Evolutionary conservation across 2,113 vertebrate species (phyloP), one percentile per base, ranked within the genome.

Genomic region (Trinectes maculatus): DNA sequence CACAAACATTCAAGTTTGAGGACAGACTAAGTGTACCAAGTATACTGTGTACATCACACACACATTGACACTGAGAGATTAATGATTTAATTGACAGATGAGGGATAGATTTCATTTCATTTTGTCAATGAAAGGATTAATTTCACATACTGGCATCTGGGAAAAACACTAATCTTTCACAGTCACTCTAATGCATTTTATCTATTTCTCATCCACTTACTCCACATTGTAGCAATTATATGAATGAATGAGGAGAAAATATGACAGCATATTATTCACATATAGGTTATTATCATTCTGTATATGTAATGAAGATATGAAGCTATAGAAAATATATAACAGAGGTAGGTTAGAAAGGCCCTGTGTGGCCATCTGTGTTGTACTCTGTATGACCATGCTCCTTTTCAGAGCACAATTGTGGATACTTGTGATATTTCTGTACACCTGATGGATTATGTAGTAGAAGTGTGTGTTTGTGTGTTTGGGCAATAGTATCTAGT

Each of bases 51-150:
- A 10, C 31, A 33, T n/a, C n/a, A n/a, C n/a, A 10, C 8, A 33
- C 31, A 33, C 31, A 33, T 33, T 7, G 31, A 33, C 4, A 10
- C 31, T 33, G 31, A 33, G 31, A 33, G 31, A 33, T 85, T 65
- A 76, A 61, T 83, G 24, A 29, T 37, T 34, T 34, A 54, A 53
- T 39, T 71, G 74, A 82, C 83, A 83, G 74, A 77, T 75, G 72
- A 82, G 33, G 31, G 57, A 77, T 65, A 47, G 84, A 81, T 76
- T 83, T 77, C 11, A 59, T 80, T 71, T 71, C 1, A 54, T 75
- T 66, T 48, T 25, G 56, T 76, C 64, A 51, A 43, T 19, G 63
- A 83, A 47, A 39, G 54, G n/a, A 79, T 24, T 26, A 29, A 73
- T 34, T 61, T 72, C 24, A 54, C 46, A 63, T 63, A 46, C 6